Conservation (phyloP, 2,888 invertebrate genomes). For the Pterostichus madidus region DNA sequence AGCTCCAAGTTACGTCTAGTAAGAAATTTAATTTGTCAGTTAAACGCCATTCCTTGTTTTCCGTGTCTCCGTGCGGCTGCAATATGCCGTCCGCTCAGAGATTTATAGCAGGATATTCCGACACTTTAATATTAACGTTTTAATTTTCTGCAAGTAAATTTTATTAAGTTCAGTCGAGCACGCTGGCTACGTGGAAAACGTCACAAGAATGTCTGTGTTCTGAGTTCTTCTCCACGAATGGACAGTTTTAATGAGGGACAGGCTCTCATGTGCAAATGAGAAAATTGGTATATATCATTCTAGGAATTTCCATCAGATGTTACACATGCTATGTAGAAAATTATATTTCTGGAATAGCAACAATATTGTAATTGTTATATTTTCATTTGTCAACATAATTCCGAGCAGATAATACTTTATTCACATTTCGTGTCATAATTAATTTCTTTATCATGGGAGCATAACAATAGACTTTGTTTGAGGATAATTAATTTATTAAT, state of each 20-base stretch:
- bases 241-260: background rate
- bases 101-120: slow-evolving; percentile 61
- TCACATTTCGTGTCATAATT: too few species aligned
- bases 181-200: slow-evolving; percentile 2
- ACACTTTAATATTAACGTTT: slow-evolving; percentile 66
- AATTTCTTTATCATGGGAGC: too few species aligned
- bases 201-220: slow-evolving; percentile 38
- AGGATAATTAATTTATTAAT: too few species aligned
- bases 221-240: background rate
- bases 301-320: background rate
- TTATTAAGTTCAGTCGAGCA: slow-evolving; percentile 55
- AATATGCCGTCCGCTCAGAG: slow-evolving; percentile 56
- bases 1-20: background rate
- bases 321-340: background rate
- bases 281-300: background rate
- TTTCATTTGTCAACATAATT: too few species aligned
- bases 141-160: slow-evolving; percentile 66
- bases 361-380: too few species aligned
- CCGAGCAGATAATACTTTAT: too few species aligned
- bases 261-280: slow-evolving; percentile 9
- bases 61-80: slow-evolving; percentile 47
- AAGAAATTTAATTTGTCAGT: slow-evolving; percentile 65
- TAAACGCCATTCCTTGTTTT: slow-evolving; percentile 50
- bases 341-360: too few species aligned
- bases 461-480: too few species aligned